phyloP scores from a whole-genome alignment of 2,888 invertebrate genomes.

The Ypsolopha sequella region DNA sequence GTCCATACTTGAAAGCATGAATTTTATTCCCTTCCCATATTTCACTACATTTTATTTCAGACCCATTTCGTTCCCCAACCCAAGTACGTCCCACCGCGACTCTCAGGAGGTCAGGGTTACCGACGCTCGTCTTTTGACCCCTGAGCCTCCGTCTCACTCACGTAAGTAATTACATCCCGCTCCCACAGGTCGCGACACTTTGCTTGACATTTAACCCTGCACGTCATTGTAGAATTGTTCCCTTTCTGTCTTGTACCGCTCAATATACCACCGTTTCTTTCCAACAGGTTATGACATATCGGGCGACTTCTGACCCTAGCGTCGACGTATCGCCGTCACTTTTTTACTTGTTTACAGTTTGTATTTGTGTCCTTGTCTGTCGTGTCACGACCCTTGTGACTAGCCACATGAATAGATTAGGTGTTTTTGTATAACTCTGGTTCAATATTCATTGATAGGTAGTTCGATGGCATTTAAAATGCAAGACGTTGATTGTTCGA shows the following conservation, averaged over 20 bases:
- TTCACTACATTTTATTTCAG: not conserved
- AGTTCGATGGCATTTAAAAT: conserved; percentile 59
- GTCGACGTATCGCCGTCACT: conserved; percentile 39
- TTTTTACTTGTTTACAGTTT: conserved; percentile 31
- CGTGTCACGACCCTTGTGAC: conserved; percentile 59
- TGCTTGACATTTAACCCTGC: conserved; percentile 65
- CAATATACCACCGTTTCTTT: conserved; percentile 38
- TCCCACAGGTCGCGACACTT: conserved; percentile 62
- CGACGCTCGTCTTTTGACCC: conserved; percentile 67
- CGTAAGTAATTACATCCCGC: conserved; percentile 26
- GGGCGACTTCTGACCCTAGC: conserved; percentile 62
- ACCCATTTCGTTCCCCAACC: conserved; percentile 7
- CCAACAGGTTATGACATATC: conserved; percentile 69
- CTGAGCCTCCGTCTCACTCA: conserved; percentile 30
- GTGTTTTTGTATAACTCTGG: conserved; percentile 60
- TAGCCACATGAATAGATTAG: conserved; percentile 69
- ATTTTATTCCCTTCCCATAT: not conserved
- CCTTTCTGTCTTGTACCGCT: conserved; percentile 28
- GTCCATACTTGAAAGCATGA: not conserved
- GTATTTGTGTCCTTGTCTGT: conserved; percentile 40
- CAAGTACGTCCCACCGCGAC: conserved; percentile 46
- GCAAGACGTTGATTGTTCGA: conserved; percentile 20
- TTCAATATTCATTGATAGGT: conserved; percentile 66
- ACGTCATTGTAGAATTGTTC: conserved; percentile 57
- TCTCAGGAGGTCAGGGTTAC: conserved; percentile 65